Conservation (phyloP, 2,888 invertebrate genomes). For the Sisyra nigra region DNA sequence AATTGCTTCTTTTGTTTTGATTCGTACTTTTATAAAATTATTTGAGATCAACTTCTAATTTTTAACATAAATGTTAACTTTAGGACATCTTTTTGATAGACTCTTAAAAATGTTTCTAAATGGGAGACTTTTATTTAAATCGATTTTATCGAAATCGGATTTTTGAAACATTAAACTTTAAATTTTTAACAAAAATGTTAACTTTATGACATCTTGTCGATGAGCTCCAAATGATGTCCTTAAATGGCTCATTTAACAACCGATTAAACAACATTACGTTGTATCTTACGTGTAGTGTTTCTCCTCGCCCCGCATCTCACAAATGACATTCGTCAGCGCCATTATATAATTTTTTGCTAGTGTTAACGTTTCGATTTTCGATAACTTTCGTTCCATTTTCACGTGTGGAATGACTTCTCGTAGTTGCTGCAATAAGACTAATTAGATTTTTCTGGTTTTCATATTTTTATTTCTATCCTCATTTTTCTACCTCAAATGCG, state of each 20-base stretch:
- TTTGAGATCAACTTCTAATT: too few relatives aligned
- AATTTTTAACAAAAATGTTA: background rate
- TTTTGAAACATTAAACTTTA: background rate
- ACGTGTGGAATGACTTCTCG: slow-evolving; percentile 66
- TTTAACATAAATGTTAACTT: too few relatives aligned
- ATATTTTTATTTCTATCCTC: too few relatives aligned
- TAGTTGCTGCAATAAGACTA: slow-evolving; percentile 36
- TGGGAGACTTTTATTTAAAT: too few relatives aligned
- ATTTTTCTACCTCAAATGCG: slow-evolving; percentile 47
- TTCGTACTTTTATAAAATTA: too few relatives aligned
- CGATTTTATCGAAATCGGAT: too few relatives aligned
- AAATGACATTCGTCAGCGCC: slow-evolving; percentile 65
- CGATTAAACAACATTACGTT: slow-evolving; percentile 2
- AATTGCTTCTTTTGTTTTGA: too few relatives aligned
- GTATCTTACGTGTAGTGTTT: slow-evolving; percentile 43
- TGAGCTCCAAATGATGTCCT: background rate
- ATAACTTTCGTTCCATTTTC: slow-evolving; percentile 57
- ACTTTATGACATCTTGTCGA: background rate
- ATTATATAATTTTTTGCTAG: slow-evolving; percentile 71
- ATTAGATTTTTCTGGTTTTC: background rate
- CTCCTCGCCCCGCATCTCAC: slow-evolving; percentile 57
- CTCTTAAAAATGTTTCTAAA: too few relatives aligned
- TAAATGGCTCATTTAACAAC: too few relatives aligned
- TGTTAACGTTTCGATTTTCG: slow-evolving; percentile 66
- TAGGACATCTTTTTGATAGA: too few relatives aligned